Evolutionary conservation across 2,113 vertebrate genomes (phyloP).

Genomic region (Aplodontia rufa): DNA sequence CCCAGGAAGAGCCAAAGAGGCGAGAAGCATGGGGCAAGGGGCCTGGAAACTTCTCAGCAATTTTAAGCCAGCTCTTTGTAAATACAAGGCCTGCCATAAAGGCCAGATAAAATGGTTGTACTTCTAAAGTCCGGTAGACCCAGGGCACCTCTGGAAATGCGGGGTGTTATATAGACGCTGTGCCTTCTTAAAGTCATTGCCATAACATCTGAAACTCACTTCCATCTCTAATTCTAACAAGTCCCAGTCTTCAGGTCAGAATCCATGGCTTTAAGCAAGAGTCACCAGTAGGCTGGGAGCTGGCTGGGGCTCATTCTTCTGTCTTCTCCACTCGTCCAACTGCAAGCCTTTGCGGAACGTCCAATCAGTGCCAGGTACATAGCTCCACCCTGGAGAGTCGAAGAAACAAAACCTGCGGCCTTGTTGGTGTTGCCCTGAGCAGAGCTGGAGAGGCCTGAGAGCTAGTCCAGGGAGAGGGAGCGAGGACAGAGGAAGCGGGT

Average conservation of each 20-base stretch:
- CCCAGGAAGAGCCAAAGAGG: background rate
- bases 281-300: background rate
- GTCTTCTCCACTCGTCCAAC: background rate
- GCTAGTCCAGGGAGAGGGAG: background rate
- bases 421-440: background rate
- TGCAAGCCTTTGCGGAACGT: background rate
- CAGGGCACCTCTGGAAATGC: background rate
- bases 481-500: background rate
- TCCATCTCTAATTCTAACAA: background rate
- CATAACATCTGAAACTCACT: conserved; percentile 21
- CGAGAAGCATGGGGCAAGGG: background rate
- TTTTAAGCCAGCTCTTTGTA: conserved; percentile 20
- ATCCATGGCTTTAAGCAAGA: background rate
- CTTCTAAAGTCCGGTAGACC: conserved; percentile 22
- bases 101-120: background rate
- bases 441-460: too few relatives aligned
- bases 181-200: conserved; percentile 54
- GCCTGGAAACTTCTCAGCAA: conserved; percentile 52
- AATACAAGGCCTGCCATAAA: conserved; percentile 12
- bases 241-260: background rate
- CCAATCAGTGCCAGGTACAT: background rate
- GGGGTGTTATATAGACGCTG: background rate
- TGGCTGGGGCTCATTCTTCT: background rate
- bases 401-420: background rate
- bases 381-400: background rate